A percentile compares a stretch with the other conserved stretches of the same genome.
Evolutionary conservation across 2,888 invertebrate species (phyloP).

Genomic region (Stegophylla sp.): DNA sequence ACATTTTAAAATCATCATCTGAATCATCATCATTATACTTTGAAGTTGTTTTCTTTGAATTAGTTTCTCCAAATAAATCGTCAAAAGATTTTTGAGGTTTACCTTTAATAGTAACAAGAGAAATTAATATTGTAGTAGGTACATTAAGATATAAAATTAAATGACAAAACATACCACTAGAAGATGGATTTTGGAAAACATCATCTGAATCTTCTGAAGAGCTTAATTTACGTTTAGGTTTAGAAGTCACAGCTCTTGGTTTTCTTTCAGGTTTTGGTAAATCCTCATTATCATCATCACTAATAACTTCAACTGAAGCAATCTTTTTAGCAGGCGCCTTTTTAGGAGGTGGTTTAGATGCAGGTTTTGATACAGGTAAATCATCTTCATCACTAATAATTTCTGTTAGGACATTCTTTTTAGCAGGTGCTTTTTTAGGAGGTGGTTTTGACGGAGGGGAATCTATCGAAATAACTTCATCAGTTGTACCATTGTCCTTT

Average conservation of each 20-base stretch:
- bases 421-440: conserved; percentile 23
- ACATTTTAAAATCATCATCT: conserved; percentile 32
- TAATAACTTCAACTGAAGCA: background rate
- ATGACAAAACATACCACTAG: conserved; percentile 15
- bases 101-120: background rate
- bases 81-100: conserved; percentile 54
- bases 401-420: conserved; percentile 6
- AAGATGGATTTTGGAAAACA: conserved; percentile 31
- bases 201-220: conserved; percentile 54
- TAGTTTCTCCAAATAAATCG: conserved; percentile 35
- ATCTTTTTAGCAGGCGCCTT: conserved; percentile 24
- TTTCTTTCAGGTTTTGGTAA: conserved; percentile 29
- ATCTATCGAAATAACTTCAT: conserved; percentile 13
- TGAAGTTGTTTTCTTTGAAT: background rate
- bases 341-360: conserved; percentile 34
- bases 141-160: background rate
- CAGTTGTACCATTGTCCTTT: conserved; percentile 52
- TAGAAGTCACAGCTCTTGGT: conserved; percentile 40
- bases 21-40: conserved; percentile 6
- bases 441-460: conserved; percentile 16
- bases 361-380: conserved; percentile 6
- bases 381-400: conserved; percentile 15
- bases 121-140: background rate
- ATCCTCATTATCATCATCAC: conserved; percentile 12
- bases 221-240: conserved; percentile 52